A percentile compares a stretch with the other conserved stretches of the same genome.
phyloP scores from a whole-genome alignment of 2,888 invertebrate genomes.

The Eristalis tenax region DNA sequence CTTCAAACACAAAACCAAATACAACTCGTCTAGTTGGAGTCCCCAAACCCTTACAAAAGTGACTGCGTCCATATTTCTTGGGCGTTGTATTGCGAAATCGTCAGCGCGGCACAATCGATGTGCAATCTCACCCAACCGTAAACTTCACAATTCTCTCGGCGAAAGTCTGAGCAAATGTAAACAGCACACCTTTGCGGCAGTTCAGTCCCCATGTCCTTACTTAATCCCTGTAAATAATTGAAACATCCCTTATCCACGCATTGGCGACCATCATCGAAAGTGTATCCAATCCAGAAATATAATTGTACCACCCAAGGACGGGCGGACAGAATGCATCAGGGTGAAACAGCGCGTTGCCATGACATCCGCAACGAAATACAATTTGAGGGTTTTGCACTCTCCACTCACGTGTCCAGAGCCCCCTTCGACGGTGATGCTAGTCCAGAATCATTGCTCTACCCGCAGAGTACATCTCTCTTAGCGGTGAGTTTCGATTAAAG shows the following conservation, averaged over 20 bases:
- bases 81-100: neutral
- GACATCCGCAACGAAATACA: constrained; percentile 11
- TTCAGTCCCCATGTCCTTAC: neutral
- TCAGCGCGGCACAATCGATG: neutral
- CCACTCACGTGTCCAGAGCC: constrained; percentile 9
- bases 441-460: constrained; percentile 6
- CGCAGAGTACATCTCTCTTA: neutral
- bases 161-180: neutral
- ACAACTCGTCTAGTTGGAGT: neutral
- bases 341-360: neutral
- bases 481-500: constrained; percentile 12
- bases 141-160: neutral
- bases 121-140: neutral
- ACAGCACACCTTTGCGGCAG: neutral
- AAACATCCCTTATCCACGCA: neutral
- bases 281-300: constrained; percentile 7
- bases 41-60: neutral
- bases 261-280: neutral
- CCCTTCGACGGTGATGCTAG: neutral
- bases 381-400: constrained; percentile 1
- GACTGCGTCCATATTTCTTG: neutral
- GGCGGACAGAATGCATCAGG: neutral
- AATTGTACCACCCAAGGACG: neutral
- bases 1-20: neutral
- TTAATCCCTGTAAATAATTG: constrained; percentile 11